phyloP scores from a whole-genome alignment of 2,797 vertebrate species.

The Mus caroli region DNA sequence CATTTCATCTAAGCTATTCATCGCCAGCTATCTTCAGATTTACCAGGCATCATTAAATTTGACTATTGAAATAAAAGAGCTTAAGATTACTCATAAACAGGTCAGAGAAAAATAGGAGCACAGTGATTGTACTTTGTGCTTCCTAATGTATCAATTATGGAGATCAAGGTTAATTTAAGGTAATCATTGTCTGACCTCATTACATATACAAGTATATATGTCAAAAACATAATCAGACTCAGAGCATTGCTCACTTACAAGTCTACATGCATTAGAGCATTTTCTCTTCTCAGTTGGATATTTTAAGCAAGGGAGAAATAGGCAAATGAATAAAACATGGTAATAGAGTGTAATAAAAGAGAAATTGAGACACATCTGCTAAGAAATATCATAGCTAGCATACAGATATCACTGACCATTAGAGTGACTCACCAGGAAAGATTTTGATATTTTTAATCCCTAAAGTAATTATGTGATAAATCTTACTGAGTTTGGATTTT shows the following conservation, averaged over 20 bases:
- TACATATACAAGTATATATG: conserved; percentile 45
- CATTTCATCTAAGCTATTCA: conserved; percentile 70
- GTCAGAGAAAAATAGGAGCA: conserved; percentile 66
- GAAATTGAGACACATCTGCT: conserved; percentile 71
- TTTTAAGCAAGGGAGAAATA: conserved; percentile 71
- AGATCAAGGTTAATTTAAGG: conserved; percentile 67
- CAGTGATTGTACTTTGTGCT: conserved; percentile 55
- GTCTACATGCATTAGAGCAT: conserved; percentile 55
- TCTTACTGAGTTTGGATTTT: conserved; percentile 71
- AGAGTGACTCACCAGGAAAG: conserved; percentile 68
- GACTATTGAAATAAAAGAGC: conserved; percentile 76
- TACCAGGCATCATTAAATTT: conserved; percentile 78
- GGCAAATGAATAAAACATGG: conserved; percentile 81
- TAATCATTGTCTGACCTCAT: conserved; percentile 25
- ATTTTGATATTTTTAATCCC: conserved; percentile 81
- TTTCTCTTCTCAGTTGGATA: conserved; percentile 68
- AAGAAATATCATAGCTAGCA: conserved; percentile 47
- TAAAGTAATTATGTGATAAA: conserved; percentile 76
- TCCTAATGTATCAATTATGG: conserved; percentile 76
- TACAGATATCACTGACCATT: conserved; percentile 73
- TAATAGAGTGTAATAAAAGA: conserved; percentile 79
- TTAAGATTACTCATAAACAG: conserved; percentile 78
- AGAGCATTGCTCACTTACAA: conserved; percentile 63
- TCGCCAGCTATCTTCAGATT: conserved; percentile 78
- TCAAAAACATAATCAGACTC: conserved; percentile 67